Conservation (phyloP, 2,888 invertebrate species). For the Diaprepes abbreviatus region DNA sequence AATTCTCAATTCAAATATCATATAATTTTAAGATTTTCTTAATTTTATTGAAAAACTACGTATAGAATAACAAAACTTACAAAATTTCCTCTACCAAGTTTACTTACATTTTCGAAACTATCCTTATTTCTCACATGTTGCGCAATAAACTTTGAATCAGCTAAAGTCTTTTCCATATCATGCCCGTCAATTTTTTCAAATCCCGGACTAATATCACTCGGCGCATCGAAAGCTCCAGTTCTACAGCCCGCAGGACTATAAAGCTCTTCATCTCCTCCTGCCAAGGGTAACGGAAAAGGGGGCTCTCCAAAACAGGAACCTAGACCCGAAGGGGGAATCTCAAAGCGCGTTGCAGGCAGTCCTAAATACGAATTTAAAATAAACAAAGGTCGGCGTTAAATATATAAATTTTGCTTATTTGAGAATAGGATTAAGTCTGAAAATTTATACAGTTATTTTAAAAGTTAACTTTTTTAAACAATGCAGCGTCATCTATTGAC, state of each 20-base stretch:
- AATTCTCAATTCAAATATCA: too few species aligned
- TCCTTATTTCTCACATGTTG: constrained; percentile 96
- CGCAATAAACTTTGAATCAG: constrained; percentile 93
- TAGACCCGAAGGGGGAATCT: constrained; percentile 76
- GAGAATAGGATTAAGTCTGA: too few species aligned
- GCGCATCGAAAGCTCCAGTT: constrained; percentile 70
- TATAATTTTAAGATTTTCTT: too few species aligned
- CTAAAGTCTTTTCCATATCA: constrained; percentile 93
- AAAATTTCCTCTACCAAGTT: background rate
- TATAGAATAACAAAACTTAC: background rate
- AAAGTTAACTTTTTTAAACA: too few species aligned
- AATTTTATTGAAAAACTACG: too few species aligned
- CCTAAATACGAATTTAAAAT: constrained; percentile 17
- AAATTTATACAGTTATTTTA: too few species aligned
- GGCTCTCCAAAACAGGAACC: constrained; percentile 76
- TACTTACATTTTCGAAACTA: constrained; percentile 91
- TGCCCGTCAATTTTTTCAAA: constrained; percentile 85
- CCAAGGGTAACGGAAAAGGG: constrained; percentile 77
- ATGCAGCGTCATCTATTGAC: too few species aligned
- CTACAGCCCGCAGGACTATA: constrained; percentile 77
- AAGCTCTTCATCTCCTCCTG: constrained; percentile 87
- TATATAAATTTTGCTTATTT: too few species aligned
- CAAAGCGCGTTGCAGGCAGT: constrained; percentile 70
- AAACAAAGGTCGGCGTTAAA: too few species aligned
- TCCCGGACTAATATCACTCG: constrained; percentile 80